phyloP scores from a whole-genome alignment of 2,113 vertebrate genomes.

The Grus americana region DNA sequence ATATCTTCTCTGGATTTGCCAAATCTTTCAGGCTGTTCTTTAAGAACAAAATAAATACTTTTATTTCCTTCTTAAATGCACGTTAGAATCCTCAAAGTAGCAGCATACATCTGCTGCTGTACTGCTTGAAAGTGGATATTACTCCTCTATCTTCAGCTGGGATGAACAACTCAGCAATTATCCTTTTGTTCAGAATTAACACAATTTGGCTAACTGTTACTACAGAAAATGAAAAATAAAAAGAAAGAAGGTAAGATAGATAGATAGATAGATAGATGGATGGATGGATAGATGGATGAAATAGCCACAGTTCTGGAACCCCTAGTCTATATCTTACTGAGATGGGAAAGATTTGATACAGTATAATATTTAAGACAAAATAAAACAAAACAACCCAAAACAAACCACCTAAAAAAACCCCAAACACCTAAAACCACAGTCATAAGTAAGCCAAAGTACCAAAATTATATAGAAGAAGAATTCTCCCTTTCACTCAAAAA shows the following conservation, averaged over 20 bases:
- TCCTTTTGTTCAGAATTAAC: neutral
- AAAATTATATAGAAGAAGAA: neutral
- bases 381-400: no score
- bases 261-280: neutral
- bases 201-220: neutral
- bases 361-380: neutral
- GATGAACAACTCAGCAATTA: neutral
- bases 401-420: rapidly evolving
- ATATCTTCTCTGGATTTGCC: neutral
- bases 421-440: neutral
- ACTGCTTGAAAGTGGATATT: neutral
- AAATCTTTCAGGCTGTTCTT: neutral
- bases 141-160: neutral
- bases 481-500: neutral
- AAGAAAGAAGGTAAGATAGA: no score
- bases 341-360: neutral
- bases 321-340: neutral
- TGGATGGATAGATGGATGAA: neutral
- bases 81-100: neutral
- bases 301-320: neutral
- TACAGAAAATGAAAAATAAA: neutral
- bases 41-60: neutral
- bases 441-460: neutral
- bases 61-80: neutral
- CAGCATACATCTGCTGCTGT: neutral